phyloP scores from a whole-genome alignment of 2,888 invertebrate species.

The Acanthosepion lycidas region DNA sequence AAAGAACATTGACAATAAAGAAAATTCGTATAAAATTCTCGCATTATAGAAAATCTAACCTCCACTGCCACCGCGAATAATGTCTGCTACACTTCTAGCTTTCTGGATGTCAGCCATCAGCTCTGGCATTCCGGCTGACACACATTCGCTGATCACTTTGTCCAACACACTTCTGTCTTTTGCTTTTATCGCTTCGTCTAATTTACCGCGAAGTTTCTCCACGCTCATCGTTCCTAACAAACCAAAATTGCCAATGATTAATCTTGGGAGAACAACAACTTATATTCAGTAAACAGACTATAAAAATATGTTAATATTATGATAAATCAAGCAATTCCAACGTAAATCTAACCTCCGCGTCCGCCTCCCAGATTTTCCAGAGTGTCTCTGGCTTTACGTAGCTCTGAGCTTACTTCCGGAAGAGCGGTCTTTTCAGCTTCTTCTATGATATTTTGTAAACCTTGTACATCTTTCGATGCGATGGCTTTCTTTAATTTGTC shows the following conservation, averaged over 20 bases:
- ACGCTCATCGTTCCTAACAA: background rate
- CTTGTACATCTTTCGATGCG: background rate
- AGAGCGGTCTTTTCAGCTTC: background rate
- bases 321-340: background rate
- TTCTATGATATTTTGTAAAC: background rate
- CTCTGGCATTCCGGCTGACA: background rate
- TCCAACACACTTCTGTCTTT: background rate
- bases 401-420: background rate
- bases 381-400: background rate
- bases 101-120: background rate
- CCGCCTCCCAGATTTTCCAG: conserved; percentile 18
- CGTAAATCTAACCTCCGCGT: too few species aligned
- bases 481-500: background rate
- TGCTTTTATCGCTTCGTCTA: background rate
- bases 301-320: background rate
- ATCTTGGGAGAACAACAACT: background rate
- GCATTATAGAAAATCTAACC: background rate
- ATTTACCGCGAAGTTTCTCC: background rate
- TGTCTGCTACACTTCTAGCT: background rate
- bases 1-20: background rate
- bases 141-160: background rate
- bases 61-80: background rate
- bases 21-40: background rate
- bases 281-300: background rate
- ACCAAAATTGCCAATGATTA: background rate